Evolutionary conservation across 2,888 invertebrate species (phyloP), one percentile per base, ranked within the genome.

Genomic region (Dilophus febrilis): DNA sequence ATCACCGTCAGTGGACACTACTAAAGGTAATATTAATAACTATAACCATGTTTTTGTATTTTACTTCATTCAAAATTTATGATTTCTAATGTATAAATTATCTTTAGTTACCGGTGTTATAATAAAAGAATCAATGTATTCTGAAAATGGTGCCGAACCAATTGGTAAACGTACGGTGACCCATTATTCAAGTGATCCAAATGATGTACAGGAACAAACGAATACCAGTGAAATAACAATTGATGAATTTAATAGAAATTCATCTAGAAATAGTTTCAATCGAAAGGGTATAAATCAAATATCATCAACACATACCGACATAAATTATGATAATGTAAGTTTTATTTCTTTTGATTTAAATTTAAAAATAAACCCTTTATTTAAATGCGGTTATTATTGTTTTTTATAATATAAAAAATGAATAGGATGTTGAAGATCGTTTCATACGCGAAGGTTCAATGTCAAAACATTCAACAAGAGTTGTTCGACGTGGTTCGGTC

Each of bases 61-160:
- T 8, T 28, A 29, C 14, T n/a, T n/a, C n/a, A n/a, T n/a, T n/a
- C n/a, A n/a, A n/a, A n/a, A n/a, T n/a, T n/a, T n/a, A n/a, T n/a
- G n/a, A n/a, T n/a, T n/a, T n/a, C n/a, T n/a, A n/a, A n/a, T n/a
- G n/a, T n/a, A n/a, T n/a, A n/a, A n/a, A n/a, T n/a, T n/a, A n/a
- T n/a, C n/a, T 58, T 76, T 78, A 80, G 80, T 81, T 58, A 77
- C 79, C 65, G 78, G 78, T 51, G 75, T 77, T 42, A 72, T 78
- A 46, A 67, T 78, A 49, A 71, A 68, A 35, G 72, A 76, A 59
- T 72, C 75, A 57, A 77, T 67, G 56, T 75, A 74, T 58, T 72
- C 76, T 17, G 72, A 74, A 53, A 75, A 77, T 61, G 79, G 78
- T 29, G 64, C 72, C 34, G 73, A 72, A 53, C 79, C 81, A 2